Base-by-base conservation (phyloP, 1,140 invertebrate genomes). In the Zaprionus camerounensis region DNA sequence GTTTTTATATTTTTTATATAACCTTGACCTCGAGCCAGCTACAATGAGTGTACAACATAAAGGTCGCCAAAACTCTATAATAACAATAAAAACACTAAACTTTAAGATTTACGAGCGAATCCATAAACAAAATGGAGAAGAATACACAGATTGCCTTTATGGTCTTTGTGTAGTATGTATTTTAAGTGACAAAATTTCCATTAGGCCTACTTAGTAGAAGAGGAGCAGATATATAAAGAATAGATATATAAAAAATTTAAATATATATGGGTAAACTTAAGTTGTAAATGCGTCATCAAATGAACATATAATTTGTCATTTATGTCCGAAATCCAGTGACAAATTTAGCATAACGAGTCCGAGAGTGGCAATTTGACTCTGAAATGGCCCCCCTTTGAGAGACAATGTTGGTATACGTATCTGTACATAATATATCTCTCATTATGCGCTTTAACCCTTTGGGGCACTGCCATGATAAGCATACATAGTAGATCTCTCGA, bases 401-500 rank as follows among this genome's bases (percentile, higher is more conserved):
- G 11, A 38, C 4, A 53, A 15, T 9, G 15, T 70, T 51, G 12
- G 31, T 34, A 11, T 11, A 11, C 3, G 31, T 34, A 28, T 59
- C 12, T 28, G 31, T 41, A 24, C 31, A 58, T 28, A 67, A 58
- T 28, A 41, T 41, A 41, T n/a, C 20, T 55, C 24, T 41, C 28
- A 51, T 59, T 36, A 51, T 22, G 24, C n/a, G 56, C 46, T 55
- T 55, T 56, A 68, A 70, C 68, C 68, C 72, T 61, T 64, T 62
- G 3, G 38, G 57, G 49, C 70, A 65, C 51, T 82, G 15, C 38
- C 38, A 41, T 41, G 38, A 5, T 41, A n/a, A n/a, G 38, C 38
- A 41, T n/a, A 17, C 26, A 34, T 76, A 87, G 62, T 73, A 57
- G 69, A 57, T 55, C 63, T 81, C 62, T 86, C 85, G 82, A 79